Percentiles rank a stretch among this genome's conserved stretches.
phyloP scores from a whole-genome alignment of 35 echinoderm and acorn worm genomes.

The Diadema setosum region DNA sequence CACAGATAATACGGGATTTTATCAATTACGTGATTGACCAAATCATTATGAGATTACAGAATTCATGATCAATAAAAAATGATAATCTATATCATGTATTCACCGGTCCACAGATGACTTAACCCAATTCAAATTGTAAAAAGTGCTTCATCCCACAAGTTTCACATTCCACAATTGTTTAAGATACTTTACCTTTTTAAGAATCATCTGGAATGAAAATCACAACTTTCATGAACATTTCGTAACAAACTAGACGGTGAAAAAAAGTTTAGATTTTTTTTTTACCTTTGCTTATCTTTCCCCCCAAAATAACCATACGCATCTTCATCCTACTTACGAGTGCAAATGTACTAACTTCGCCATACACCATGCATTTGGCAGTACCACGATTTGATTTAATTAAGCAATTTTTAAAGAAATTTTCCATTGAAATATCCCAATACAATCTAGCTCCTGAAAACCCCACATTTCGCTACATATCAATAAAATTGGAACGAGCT shows the following conservation, averaged over 20 bases:
- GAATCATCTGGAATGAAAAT: background rate
- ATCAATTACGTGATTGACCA: no score
- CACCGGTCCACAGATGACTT: no score
- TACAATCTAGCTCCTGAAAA: background rate
- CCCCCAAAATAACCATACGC: background rate
- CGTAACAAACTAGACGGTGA: no score
- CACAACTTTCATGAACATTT: background rate
- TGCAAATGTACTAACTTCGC: background rate
- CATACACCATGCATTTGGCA: background rate
- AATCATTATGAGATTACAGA: no score
- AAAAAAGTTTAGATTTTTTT: no score
- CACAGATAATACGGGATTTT: no score
- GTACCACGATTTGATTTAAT: background rate
- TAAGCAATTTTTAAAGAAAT: background rate
- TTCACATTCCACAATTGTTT: background rate
- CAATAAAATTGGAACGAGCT: background rate
- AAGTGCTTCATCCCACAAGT: background rate
- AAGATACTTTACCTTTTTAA: background rate
- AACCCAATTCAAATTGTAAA: background rate
- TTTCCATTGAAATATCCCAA: background rate
- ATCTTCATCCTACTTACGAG: background rate
- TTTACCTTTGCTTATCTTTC: background rate
- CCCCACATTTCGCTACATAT: background rate
- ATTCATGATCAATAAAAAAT: no score
- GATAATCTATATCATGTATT: no score